Conservation (phyloP, 2,888 invertebrate species). For the Adelphocoris suturalis region DNA sequence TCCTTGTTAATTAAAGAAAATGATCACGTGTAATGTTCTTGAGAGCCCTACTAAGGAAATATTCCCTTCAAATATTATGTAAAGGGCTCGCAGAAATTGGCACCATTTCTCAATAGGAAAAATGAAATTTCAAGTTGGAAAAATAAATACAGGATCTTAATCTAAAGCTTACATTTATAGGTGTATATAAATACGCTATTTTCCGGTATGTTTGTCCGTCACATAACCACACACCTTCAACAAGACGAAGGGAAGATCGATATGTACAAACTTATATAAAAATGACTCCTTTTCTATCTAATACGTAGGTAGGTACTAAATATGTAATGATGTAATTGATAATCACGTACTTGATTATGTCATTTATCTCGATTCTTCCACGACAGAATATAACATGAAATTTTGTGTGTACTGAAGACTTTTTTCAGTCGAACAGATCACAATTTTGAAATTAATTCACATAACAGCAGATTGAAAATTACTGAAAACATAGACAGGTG, state of each 20-base stretch:
- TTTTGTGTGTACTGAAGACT: no score
- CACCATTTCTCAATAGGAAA: not conserved
- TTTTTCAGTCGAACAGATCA: no score
- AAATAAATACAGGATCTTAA: not conserved
- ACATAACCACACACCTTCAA: not conserved
- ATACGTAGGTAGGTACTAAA: not conserved
- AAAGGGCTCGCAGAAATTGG: conserved; percentile 34
- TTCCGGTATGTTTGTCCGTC: no score
- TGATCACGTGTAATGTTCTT: not conserved
- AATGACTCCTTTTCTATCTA: conserved; percentile 5
- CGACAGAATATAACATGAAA: no score
- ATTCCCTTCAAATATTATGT: not conserved
- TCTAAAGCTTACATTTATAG: not conserved
- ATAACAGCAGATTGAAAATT: no score
- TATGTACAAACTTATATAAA: conserved; percentile 23
- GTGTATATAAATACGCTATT: not conserved
- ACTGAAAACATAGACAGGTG: no score
- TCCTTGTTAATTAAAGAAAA: not conserved
- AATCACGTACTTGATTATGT: no score
- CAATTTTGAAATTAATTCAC: no score
- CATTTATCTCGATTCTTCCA: no score
- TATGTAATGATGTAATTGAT: no score
- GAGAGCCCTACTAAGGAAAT: conserved; percentile 3
- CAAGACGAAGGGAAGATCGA: not conserved
- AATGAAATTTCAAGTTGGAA: not conserved